A percentile compares a stretch with the other conserved stretches of the same genome.
Evolutionary conservation across 2,888 invertebrate species (phyloP).

Genomic region (Dexiosoma caninum): DNA sequence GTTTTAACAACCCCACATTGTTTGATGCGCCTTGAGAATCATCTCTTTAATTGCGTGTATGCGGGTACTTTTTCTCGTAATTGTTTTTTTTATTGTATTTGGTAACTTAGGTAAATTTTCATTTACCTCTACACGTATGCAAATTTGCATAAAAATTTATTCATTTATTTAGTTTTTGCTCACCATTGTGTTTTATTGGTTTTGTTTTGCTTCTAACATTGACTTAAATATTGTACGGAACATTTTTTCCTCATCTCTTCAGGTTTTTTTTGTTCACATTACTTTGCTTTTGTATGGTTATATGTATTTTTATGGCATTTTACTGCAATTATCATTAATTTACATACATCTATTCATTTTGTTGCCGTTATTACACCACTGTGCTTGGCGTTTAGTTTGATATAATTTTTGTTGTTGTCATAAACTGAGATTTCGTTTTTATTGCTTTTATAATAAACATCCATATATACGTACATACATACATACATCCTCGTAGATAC

Average conservation of each 20-base stretch:
- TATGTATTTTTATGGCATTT: constrained; percentile 31
- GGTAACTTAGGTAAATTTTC: constrained; percentile 17
- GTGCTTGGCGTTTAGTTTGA: too few species aligned
- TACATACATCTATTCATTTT: constrained; percentile 44
- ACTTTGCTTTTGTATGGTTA: constrained; percentile 7
- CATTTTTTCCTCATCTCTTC: constrained; percentile 21
- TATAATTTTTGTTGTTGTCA: background rate
- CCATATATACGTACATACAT: background rate
- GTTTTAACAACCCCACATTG: too few species aligned
- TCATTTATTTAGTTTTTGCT: background rate
- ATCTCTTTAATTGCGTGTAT: too few species aligned
- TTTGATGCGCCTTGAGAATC: too few species aligned
- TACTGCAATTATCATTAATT: constrained; percentile 54
- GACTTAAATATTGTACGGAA: constrained; percentile 27
- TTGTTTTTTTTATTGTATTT: background rate
- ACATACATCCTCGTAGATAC: too few species aligned
- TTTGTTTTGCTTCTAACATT: constrained; percentile 17
- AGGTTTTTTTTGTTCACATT: too few species aligned
- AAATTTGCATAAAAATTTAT: constrained; percentile 1
- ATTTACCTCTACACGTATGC: background rate
- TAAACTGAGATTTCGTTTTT: constrained; percentile 18
- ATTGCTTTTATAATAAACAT: constrained; percentile 55
- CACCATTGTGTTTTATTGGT: constrained; percentile 12
- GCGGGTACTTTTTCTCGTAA: background rate
- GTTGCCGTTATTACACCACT: too few species aligned